Base-by-base conservation (phyloP, 2,888 invertebrate genomes). In the Cetonia aurata region DNA sequence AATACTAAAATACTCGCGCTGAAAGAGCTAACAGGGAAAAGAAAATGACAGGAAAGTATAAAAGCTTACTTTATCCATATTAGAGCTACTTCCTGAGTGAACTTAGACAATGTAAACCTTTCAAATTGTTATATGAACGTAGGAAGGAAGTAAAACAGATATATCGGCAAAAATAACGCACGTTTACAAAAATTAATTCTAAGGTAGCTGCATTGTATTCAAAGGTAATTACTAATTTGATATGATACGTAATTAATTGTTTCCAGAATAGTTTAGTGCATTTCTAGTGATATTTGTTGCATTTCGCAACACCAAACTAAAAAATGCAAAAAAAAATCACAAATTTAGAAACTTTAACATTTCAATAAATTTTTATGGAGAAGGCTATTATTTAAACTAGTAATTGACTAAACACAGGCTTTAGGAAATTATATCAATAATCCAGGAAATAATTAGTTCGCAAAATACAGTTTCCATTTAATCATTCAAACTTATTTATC, bases 381-480 rank as follows among this genome's bases (percentile, higher is more conserved):
- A 37, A 1, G 6, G 4, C 4, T 37, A 37, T 52, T 19, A 12
- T 10, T 19, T 19, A 25, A 19, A 12, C 17, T n/a, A n/a, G 12
- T 52, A 8, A 52, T 8, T 52, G 19, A 52, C 25, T 25, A 52
- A n/a, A 25, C 52, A 9, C 52, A 25, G 52, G 52, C 17, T 19
- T 17, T 17, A 25, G 25, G 52, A 25, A 52, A 19, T 19, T 12
- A 19, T 17, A 52, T 52, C 52, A 52, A n/a, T n/a, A n/a, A n/a
- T 52, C 17, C 25, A 25, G 52, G 25, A 25, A 52, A 52, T 33
- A 50, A 62, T 62, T 56, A 50, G 50, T 50, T 62, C 33, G 50
- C 50, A 50, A 62, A 37, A 62, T 62, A 37, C 31, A 62, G 31
- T 33, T 48, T 62, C 48, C 33, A 62, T 48, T 62, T 50, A 44